These are phyloP conservation scores for Gymnorhina tibicen DNA, from an alignment of 2,113 vertebrate genomes.

Conservation along the genomic window DNA sequence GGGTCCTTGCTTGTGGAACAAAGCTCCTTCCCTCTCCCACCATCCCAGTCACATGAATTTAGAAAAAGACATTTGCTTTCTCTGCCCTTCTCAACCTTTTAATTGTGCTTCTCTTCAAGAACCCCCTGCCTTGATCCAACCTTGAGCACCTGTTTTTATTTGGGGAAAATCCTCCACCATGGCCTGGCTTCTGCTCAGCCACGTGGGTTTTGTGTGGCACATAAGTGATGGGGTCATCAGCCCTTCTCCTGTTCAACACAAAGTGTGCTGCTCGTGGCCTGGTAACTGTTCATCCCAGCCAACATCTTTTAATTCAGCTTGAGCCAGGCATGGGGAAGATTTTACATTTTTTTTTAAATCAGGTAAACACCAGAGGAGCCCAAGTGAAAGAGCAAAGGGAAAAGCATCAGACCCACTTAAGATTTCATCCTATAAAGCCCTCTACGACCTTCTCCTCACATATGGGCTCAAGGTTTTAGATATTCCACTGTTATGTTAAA, in stretches of 20 bases:
- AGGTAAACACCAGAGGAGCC: not conserved
- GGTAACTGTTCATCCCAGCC: not conserved
- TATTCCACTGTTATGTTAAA: not conserved
- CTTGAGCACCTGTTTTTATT: not conserved
- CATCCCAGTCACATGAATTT: not conserved
- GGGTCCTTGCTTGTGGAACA: rapidly evolving
- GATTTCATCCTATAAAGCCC: not conserved
- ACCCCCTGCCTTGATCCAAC: not conserved
- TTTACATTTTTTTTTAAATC: not conserved
- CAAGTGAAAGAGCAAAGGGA: not conserved
- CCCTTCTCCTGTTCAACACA: not conserved
- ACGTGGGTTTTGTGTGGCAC: not conserved
- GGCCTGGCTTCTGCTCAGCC: not conserved
- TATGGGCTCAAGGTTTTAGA: not conserved
- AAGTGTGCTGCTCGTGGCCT: not conserved
- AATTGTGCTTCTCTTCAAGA: not conserved
- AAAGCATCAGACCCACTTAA: not conserved
- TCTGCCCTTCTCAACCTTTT: not conserved
- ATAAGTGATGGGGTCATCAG: not conserved
- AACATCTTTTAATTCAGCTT: not conserved
- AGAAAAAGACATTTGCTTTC: not conserved
- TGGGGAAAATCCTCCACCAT: not conserved
- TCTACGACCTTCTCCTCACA: not conserved
- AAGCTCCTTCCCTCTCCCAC: not conserved
- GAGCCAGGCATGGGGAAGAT: not conserved